Conservation (phyloP, 2,888 invertebrate species). For the Agapostemon virescens region DNA sequence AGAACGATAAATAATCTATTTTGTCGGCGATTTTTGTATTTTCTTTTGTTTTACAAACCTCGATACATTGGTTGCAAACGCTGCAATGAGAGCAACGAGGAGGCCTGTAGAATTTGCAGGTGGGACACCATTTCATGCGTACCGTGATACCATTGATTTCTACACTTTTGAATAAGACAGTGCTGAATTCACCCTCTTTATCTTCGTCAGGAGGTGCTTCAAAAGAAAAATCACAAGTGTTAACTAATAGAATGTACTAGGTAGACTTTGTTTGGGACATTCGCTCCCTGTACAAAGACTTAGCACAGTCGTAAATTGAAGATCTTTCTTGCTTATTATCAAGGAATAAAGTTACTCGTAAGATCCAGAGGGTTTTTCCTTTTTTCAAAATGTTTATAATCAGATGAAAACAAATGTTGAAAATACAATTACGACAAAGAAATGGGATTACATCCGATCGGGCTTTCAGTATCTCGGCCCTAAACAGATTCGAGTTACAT, state of each 20-base stretch:
- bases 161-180: slow-evolving; percentile 97
- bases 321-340: too few species aligned
- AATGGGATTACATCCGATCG: background rate
- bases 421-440: background rate
- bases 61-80: slow-evolving; percentile 99
- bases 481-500: background rate
- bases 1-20: background rate
- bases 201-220: slow-evolving; percentile 97
- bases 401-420: background rate
- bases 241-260: background rate
- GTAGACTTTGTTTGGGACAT: background rate
- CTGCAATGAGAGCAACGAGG: slow-evolving; percentile 99
- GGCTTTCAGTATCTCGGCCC: background rate
- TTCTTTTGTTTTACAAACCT: slow-evolving; percentile 86
- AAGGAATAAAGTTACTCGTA: too few species aligned
- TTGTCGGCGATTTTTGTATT: background rate
- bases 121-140: slow-evolving; percentile 99
- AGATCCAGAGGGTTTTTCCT: too few species aligned
- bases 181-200: slow-evolving; percentile 97
- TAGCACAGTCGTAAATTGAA: background rate
- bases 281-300: background rate
- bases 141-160: slow-evolving; percentile 99
- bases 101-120: slow-evolving; percentile 99
- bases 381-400: background rate
- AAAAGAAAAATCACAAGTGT: slow-evolving; percentile 6